Percentiles rank a stretch among this genome's conserved stretches.
phyloP scores from a whole-genome alignment of 2,113 vertebrate species.

The Anser brachyrhynchus region DNA sequence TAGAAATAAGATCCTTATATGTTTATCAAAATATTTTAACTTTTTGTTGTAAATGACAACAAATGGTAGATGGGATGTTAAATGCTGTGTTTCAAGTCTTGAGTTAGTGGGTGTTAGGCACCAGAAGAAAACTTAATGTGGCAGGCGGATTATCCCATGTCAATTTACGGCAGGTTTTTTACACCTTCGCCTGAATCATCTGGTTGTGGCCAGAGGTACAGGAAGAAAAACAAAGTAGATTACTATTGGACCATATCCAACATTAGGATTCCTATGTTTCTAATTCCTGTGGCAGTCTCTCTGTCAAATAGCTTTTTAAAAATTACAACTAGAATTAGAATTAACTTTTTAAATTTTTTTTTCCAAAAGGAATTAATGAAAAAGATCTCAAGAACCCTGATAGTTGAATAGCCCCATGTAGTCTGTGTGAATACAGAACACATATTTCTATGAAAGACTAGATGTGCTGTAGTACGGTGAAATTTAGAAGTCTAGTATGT shows the following conservation, averaged over 20 bases:
- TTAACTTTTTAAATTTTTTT: neutral
- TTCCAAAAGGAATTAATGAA: neutral
- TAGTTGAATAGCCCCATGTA: neutral
- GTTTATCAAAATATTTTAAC: neutral
- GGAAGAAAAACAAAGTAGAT: neutral
- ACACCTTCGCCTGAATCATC: neutral
- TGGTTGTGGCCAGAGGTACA: neutral
- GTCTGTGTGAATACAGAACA: neutral
- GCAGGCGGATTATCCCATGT: neutral
- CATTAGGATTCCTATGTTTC: neutral
- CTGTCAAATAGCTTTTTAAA: neutral
- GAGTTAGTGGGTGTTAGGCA: neutral
- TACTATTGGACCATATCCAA: neutral
- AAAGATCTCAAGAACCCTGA: accelerated
- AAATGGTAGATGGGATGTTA: neutral
- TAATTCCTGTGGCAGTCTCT: neutral
- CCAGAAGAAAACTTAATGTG: neutral
- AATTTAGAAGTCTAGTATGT: neutral
- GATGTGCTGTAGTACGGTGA: neutral
- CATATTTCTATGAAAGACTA: neutral
- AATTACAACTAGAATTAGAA: neutral
- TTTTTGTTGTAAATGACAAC: neutral
- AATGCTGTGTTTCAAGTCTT: neutral
- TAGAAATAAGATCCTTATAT: neutral
- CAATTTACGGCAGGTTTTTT: neutral